Percentiles rank a stretch among this genome's conserved stretches.
phyloP scores from a whole-genome alignment of 2,113 vertebrate genomes.

The Puffinus mauretanicus region DNA sequence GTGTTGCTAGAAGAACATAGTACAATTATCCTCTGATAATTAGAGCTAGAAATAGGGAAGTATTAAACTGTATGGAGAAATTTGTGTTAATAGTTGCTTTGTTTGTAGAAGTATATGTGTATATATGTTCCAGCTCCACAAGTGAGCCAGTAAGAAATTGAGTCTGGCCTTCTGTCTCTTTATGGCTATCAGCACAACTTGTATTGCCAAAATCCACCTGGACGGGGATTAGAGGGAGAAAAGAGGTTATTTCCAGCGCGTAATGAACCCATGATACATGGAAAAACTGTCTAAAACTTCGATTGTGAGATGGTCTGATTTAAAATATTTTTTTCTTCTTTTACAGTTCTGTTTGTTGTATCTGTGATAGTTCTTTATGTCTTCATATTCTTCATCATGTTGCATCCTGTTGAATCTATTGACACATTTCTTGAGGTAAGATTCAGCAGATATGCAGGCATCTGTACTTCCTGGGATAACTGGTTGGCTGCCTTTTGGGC shows the following conservation, averaged over 20 bases:
- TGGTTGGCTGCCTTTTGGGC: background rate
- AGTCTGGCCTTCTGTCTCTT: background rate
- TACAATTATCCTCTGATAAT: background rate
- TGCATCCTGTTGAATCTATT: constrained; percentile 80
- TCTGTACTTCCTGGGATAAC: background rate
- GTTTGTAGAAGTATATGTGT: background rate
- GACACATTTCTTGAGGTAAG: constrained; percentile 86
- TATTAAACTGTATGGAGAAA: background rate
- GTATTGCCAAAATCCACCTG: background rate
- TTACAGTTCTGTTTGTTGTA: constrained; percentile 76
- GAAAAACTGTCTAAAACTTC: background rate
- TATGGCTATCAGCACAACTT: background rate
- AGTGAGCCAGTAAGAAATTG: background rate
- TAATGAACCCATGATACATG: background rate
- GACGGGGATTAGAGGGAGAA: background rate
- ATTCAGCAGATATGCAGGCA: background rate
- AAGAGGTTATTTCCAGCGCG: background rate
- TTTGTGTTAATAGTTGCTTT: background rate
- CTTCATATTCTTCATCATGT: constrained; percentile 87
- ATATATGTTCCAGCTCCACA: background rate
- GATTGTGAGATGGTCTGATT: background rate
- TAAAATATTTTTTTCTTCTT: constrained; percentile 6
- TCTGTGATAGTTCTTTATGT: constrained; percentile 75
- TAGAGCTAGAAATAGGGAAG: background rate
- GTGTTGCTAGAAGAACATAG: background rate